phyloP scores from a whole-genome alignment of 2,797 vertebrate genomes.

The Gastrophryne carolinensis region DNA sequence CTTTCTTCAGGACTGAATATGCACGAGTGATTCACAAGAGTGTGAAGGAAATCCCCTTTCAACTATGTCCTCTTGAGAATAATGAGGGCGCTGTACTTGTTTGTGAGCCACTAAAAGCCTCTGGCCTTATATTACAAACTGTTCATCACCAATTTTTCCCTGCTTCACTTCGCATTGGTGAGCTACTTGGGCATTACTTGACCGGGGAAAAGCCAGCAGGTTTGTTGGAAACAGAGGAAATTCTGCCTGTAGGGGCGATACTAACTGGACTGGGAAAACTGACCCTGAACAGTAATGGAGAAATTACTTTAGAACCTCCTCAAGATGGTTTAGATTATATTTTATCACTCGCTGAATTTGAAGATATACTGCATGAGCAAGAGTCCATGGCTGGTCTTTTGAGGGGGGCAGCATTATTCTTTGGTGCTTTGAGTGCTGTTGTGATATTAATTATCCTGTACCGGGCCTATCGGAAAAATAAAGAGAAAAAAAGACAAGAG shows the following conservation, averaged over 20 bases:
- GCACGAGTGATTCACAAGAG: slow-evolving; percentile 77
- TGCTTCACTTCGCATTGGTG: slow-evolving; percentile 69
- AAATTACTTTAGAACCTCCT: slow-evolving; percentile 75
- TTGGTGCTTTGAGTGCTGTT: slow-evolving; percentile 58
- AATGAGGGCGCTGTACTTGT: slow-evolving; percentile 63
- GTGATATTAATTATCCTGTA: slow-evolving; percentile 66
- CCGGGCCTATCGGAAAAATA: slow-evolving; percentile 65
- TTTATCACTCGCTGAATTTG: slow-evolving; percentile 75
- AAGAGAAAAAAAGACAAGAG: slow-evolving; percentile 58
- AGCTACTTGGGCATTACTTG: slow-evolving; percentile 80
- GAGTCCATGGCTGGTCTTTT: slow-evolving; percentile 64
- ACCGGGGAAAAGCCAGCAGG: slow-evolving; percentile 86
- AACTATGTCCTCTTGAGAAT: slow-evolving; percentile 53
- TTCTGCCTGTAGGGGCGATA: slow-evolving; percentile 79
- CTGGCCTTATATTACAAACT: slow-evolving; percentile 72
- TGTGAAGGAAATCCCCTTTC: slow-evolving; percentile 76
- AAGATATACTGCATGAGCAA: slow-evolving; percentile 68
- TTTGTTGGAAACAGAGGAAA: slow-evolving; percentile 85
- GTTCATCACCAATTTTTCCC: slow-evolving; percentile 84
- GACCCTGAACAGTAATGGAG: slow-evolving; percentile 72
- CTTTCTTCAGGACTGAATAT: slow-evolving; percentile 72
- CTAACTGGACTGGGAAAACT: slow-evolving; percentile 81
- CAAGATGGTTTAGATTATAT: slow-evolving; percentile 71
- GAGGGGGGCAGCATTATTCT: slow-evolving; percentile 66
- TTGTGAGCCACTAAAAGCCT: slow-evolving; percentile 74